Conservation (phyloP, 2,888 invertebrate genomes). For the Plagodis pulveraria region DNA sequence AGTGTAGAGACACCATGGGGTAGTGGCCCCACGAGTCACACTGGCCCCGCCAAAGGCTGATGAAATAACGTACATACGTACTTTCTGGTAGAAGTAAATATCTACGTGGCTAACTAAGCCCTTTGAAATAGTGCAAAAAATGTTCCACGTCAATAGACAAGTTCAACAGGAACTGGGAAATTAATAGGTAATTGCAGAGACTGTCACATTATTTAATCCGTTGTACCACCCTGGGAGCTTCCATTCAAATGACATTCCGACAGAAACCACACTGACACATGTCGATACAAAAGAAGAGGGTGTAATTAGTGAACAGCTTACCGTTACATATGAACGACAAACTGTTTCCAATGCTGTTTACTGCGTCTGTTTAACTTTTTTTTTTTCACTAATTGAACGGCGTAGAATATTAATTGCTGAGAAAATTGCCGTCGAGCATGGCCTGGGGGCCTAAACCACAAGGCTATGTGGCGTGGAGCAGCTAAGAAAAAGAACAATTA, state of each 20-base stretch:
- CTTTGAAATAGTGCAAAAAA: no score
- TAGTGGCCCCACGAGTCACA: no score
- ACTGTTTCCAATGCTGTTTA: conserved; percentile 59
- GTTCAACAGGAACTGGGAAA: no score
- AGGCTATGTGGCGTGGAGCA: conserved; percentile 58
- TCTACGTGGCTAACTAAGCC: no score
- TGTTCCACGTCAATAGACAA: no score
- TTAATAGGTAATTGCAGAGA: no score
- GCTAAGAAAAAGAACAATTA: conserved; percentile 72
- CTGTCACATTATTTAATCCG: not conserved
- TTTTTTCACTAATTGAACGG: conserved; percentile 73
- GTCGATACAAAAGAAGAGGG: conserved; percentile 53
- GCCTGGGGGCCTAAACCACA: conserved; percentile 73
- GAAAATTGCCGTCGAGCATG: conserved; percentile 69
- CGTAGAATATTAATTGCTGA: conserved; percentile 78
- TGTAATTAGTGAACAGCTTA: conserved; percentile 66
- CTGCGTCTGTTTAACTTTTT: conserved; percentile 73
- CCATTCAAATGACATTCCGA: conserved; percentile 36
- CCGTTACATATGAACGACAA: conserved; percentile 49
- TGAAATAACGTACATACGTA: no score
- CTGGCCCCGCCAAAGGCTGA: no score
- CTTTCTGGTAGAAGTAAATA: no score
- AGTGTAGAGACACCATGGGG: no score
- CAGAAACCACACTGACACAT: conserved; percentile 61
- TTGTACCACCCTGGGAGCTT: conserved; percentile 5